Evolutionary conservation across 2,797 vertebrate genomes (phyloP), one percentile per base, ranked within the genome.

Genomic region (Gallinago stenura): DNA sequence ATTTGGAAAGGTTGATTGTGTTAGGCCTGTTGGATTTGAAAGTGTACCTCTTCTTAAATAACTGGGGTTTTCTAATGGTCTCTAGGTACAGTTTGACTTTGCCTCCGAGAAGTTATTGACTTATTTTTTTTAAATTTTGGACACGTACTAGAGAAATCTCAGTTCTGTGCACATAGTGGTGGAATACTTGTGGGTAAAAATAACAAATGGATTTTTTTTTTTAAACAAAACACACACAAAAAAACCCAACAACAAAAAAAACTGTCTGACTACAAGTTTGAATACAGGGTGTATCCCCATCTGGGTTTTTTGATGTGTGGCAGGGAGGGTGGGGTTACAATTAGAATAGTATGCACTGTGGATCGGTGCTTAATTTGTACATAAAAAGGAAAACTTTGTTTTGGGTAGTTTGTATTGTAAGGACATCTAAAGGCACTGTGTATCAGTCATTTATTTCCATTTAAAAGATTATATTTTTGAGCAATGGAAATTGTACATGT

Each of bases 291-390:
- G 15, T 94, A 46, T 89, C 90, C 53, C 51, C 83, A 51, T 84
- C 61, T 88, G 83, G 69, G 72, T 64, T 79, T 87, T 93, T 90
- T 90, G 89, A 72, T 93, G 89, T 95, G 89, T 95, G 95, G 56
- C 90, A 70, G 91, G 93, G 91, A 69, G 39, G 70, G 86, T 43
- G 62, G 94, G 87, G 61, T 69, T 95, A 86, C 73, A 54, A 51
- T 82, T 96, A 95, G 91, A 90, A 14, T 97, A 96, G 90, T 25
- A 71, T 3, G 97, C 97, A 91, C 97, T 97, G 97, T 98, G 96
- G 97, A 98, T 97, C 97, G 83, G 97, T 97, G 97, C 97, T 97
- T 68, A 87, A 96, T 96, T 96, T 98, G 97, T 97, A 97, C 93
- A 97, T 95, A 97, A 96, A 96, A 94, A 95, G 91, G 85, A 97